phyloP scores from a whole-genome alignment of 2,888 invertebrate species.

The Agrotis ipsilon region DNA sequence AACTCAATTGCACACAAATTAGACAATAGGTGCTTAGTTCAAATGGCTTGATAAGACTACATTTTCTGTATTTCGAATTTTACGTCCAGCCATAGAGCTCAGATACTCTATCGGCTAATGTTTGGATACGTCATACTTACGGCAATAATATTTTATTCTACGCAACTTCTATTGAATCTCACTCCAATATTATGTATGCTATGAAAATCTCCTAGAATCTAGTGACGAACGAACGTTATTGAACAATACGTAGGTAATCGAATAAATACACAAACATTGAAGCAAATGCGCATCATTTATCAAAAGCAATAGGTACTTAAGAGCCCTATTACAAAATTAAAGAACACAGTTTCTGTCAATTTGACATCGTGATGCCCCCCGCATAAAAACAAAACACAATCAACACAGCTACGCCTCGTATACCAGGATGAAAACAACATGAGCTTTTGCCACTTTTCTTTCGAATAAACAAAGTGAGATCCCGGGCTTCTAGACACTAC shows the following conservation, averaged over 20 bases:
- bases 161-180: constrained; percentile 4
- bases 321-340: no score
- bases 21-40: constrained; percentile 46
- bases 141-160: constrained; percentile 8
- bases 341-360: no score
- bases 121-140: constrained; percentile 9
- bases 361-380: no score
- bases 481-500: no score
- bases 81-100: background rate
- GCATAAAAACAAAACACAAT: no score
- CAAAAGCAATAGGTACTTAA: constrained; percentile 24
- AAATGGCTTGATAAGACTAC: constrained; percentile 21
- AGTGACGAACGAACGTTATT: background rate
- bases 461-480: no score
- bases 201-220: background rate
- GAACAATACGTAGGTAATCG: background rate
- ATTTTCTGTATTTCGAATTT: constrained; percentile 22
- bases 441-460: no score
- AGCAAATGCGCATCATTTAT: constrained; percentile 10
- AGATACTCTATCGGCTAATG: background rate
- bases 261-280: constrained; percentile 5
- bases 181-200: constrained; percentile 2
- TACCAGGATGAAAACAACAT: no score
- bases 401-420: no score
- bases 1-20: constrained; percentile 55